A percentile compares a stretch with the other conserved stretches of the same genome.
Evolutionary conservation across 1,140 invertebrate genomes (phyloP).

Genomic region (honey bee (Apis mellifera)): DNA sequence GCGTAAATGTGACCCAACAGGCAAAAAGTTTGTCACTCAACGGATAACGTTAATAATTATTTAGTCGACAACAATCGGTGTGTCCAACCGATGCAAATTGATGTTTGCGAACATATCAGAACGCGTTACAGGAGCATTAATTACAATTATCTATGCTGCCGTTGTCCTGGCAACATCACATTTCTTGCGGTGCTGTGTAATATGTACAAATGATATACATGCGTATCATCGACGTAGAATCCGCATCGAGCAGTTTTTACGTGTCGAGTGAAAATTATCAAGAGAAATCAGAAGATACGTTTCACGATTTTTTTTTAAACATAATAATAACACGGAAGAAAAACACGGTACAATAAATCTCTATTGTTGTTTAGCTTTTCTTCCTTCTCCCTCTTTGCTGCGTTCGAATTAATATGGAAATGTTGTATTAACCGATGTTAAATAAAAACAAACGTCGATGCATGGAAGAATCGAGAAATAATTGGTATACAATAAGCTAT

Average conservation of each 20-base stretch:
- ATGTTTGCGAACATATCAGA: constrained; percentile 37
- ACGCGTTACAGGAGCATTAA: constrained; percentile 27
- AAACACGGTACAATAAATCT: neutral
- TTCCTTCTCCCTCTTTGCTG: neutral
- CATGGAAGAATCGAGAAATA: neutral
- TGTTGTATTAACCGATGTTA: neutral
- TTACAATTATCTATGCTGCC: constrained; percentile 29
- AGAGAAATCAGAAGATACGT: neutral
- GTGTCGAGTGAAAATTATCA: neutral
- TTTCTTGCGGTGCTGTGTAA: constrained; percentile 1
- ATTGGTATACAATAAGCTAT: too few relatives aligned
- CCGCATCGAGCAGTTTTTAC: constrained; percentile 12
- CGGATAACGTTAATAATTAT: constrained; percentile 49
- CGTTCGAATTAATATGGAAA: neutral
- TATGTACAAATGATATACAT: neutral
- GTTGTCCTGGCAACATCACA: constrained; percentile 16
- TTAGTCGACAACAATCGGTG: constrained; percentile 41
- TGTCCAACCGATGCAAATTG: constrained; percentile 34
- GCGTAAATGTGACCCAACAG: neutral
- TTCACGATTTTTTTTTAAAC: constrained; percentile 5
- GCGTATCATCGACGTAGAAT: neutral
- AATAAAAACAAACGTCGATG: neutral
- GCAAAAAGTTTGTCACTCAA: constrained; percentile 23
- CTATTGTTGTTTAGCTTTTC: neutral
- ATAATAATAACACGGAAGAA: neutral